Base-by-base conservation (phyloP, 2,888 invertebrate species). In the Eudemis profundana region DNA sequence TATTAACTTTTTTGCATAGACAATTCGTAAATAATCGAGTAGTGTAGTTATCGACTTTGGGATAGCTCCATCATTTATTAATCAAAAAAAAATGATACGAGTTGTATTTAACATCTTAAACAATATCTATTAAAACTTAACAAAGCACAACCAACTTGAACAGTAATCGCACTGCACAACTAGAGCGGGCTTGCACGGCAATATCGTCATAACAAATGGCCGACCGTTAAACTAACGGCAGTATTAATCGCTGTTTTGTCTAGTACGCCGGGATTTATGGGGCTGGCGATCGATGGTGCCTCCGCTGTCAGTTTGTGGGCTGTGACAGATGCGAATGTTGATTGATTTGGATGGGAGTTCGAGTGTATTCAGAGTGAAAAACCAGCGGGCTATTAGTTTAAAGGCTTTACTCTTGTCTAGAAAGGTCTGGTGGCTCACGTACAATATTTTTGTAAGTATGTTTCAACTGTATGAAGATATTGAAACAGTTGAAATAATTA, bases 221-320 rank as follows among this genome's bases (percentile, higher is more conserved):
- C 76, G 74, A 80, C 82, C 86, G 82, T 89, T 89, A 85, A 84
- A 84, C 82, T 82, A 86, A 84, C 84, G 78, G 81, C 75, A 71
- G 83, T 82, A 89, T 90, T 89, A 89, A 90, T 89, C 83, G 87
- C 79, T 87, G 88, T 88, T 89, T 88, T 87, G 88, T 86, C 82
- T 80, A 76, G 76, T 76, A 69, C 72, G 74, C 68, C 70, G 60
- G 69, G 72, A 79, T 82, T 82, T 83, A 81, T 79, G 74, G 68
- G 61, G 54, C 21, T 49, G 53, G 54, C 61, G 67, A 70, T 70
- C 71, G 69, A 70, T 68, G 57, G 44, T 40, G 59, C 38, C 56
- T 50, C 64, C 21, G 60, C 65, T 65, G 65, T 60, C 59, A 65
- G 65, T 60, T 65, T 46, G 59, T 53, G 59, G 65, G 65, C 27